Evolutionary conservation across 2,797 vertebrate species (phyloP), one percentile per base, ranked within the genome.

Genomic region (Lycodopsis pacificus): DNA sequence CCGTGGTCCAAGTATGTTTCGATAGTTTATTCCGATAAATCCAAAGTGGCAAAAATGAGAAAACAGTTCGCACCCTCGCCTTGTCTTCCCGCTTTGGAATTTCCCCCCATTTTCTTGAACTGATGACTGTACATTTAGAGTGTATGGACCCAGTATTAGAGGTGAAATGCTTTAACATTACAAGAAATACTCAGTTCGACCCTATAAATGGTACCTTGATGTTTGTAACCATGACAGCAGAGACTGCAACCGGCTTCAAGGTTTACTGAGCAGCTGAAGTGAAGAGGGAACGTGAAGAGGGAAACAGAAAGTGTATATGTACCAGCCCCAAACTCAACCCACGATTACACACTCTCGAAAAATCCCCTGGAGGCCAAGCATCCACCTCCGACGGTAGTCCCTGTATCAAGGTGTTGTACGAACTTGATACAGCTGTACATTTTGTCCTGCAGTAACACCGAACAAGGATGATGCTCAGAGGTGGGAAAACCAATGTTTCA

Each of bases 301-400:
- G 59, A 58, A 57, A 12, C 15, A 51, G 25, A 32, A 30, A 57
- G 19, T 14, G 30, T 30, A 2, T 7, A 14, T 48, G 3, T 2
- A 27, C 54, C 11, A n/a, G 30, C 46, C 22, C 14, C 22, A 0
- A 32, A 57, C 13, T 65, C 14, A 78, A 75, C 32, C 64, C 57
- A 20, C 3, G 6, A 74, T 54, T 32, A 12, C 76, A 53, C 32
- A 7, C 70, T 42, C 22, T 13, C 10, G 34, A 63, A 53, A 15
- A 22, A 66, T 54, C 62, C 73, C 61, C 69, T n/a, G 17, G 65
- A 53, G 76, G 27, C 62, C 71, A 59, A 65, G 76, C 53, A 56
- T 71, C 67, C 5, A 59, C 46, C 53, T 65, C 20, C 30, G 40
- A 66, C 42, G 8, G 68, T 58, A 77, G 84, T 74, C 68, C 14